Conservation (phyloP, 2,113 vertebrate genomes). For the Eudyptes chrysolophus region DNA sequence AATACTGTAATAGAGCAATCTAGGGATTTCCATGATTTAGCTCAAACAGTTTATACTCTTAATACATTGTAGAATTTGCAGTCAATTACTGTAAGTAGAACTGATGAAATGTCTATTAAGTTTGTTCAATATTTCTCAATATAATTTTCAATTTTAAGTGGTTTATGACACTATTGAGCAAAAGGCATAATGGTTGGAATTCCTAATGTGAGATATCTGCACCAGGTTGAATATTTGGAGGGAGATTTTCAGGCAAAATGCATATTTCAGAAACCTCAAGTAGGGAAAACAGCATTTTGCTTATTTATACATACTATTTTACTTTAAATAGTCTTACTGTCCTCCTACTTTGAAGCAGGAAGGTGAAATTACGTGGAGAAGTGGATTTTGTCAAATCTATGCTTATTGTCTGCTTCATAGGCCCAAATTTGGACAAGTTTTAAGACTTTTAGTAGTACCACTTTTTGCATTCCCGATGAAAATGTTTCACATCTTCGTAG, state of each 20-base stretch:
- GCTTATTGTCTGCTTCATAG: not conserved
- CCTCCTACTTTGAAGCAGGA: not conserved
- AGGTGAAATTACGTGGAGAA: not conserved
- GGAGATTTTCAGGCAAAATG: not conserved
- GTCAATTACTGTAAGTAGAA: not conserved
- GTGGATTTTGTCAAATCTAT: not conserved
- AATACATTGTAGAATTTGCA: not conserved
- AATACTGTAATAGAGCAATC: constrained; percentile 20
- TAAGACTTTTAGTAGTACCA: not conserved
- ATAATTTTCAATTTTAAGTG: not conserved
- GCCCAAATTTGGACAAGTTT: not conserved
- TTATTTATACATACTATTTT: not conserved
- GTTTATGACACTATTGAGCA: not conserved
- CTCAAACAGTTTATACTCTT: not conserved
- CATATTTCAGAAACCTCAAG: not conserved
- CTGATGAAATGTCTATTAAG: not conserved
- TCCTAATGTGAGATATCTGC: not conserved
- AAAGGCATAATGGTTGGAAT: not conserved
- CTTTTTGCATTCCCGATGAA: not conserved
- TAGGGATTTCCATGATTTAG: not conserved
- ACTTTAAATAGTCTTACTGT: not conserved
- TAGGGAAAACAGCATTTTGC: not conserved
- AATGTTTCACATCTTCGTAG: not conserved
- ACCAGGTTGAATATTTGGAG: not conserved
- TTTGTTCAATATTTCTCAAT: not conserved